Evolutionary conservation across 2,113 vertebrate species (phyloP).

Genomic region (Abramis brama): DNA sequence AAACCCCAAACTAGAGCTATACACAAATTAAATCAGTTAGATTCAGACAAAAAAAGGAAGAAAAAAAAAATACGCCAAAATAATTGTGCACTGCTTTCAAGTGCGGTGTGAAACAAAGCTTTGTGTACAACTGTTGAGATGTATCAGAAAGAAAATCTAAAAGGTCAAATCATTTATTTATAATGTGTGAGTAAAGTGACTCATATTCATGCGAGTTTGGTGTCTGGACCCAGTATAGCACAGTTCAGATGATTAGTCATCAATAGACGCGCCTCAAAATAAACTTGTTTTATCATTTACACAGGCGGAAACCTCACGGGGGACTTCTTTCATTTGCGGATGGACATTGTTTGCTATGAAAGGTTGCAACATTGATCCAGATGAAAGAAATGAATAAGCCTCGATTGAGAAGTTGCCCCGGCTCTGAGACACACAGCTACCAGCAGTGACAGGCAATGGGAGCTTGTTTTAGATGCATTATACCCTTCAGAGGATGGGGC

Average conservation of each 20-base stretch:
- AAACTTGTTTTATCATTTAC: conserved; percentile 47
- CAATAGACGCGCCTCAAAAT: conserved; percentile 37
- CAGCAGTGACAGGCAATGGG: conserved; percentile 27
- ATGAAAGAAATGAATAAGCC: conserved; percentile 24
- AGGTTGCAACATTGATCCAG: conserved; percentile 31
- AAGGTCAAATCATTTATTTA: conserved; percentile 16
- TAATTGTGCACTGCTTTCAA: not conserved
- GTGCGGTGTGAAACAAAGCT: not conserved
- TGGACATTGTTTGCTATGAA: conserved; percentile 44
- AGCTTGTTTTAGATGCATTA: conserved; percentile 40
- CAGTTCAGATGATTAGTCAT: conserved; percentile 25
- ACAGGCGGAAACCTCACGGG: conserved; percentile 24
- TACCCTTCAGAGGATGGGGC: conserved; percentile 37
- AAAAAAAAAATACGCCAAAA: not conserved
- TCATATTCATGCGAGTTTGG: not conserved
- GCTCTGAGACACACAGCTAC: conserved; percentile 41
- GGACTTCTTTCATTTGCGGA: conserved; percentile 32
- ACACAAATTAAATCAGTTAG: not conserved
- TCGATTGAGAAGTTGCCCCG: conserved; percentile 34
- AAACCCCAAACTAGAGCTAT: not conserved
- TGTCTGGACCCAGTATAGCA: not conserved
- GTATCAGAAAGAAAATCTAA: not conserved
- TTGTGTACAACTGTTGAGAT: not conserved
- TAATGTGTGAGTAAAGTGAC: not conserved
- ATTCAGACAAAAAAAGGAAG: not conserved